Evolutionary conservation across 2,113 vertebrate species (phyloP).

Genomic region (Malurus cyaneus): DNA sequence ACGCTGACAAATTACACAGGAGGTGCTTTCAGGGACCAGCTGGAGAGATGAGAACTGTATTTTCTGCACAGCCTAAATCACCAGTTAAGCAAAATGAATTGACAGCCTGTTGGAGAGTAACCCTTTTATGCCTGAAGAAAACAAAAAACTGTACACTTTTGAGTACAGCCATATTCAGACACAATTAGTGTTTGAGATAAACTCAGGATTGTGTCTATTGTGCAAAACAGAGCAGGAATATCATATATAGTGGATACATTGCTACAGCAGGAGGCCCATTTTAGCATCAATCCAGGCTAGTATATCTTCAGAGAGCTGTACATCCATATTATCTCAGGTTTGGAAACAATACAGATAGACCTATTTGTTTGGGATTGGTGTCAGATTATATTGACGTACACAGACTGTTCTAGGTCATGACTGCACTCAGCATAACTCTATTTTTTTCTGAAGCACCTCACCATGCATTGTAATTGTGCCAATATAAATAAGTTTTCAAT

Average conservation of each 20-base stretch:
- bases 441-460: background rate
- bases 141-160: background rate
- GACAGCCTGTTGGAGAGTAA: background rate
- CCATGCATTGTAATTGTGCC: background rate
- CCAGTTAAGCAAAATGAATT: constrained; percentile 7
- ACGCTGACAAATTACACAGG: constrained; percentile 11
- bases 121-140: background rate
- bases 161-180: background rate
- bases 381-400: background rate
- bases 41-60: background rate
- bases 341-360: background rate
- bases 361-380: background rate
- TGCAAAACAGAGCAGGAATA: background rate
- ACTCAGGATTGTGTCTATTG: background rate
- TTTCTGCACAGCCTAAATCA: constrained; percentile 2
- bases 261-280: background rate
- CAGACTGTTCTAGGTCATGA: background rate
- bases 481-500: background rate
- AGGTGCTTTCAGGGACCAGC: constrained; percentile 9
- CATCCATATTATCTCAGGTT: background rate
- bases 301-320: background rate
- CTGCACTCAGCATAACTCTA: background rate
- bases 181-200: background rate
- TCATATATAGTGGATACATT: rapidly evolving
- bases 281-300: background rate